Percentiles rank a stretch among this genome's conserved stretches.
phyloP scores from a whole-genome alignment of 2,888 invertebrate genomes.

The Coronaproctus castanopsis region DNA sequence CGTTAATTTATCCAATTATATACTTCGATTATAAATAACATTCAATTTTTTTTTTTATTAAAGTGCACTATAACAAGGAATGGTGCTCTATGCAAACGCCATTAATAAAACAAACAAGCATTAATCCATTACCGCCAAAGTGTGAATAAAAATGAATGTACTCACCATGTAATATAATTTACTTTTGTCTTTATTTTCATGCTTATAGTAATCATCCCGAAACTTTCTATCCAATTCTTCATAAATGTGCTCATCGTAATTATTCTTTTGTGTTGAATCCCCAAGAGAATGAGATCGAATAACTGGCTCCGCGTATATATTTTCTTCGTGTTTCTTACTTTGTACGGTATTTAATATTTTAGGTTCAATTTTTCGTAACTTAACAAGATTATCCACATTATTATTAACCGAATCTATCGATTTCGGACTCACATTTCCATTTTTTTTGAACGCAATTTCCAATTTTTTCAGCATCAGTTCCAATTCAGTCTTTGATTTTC shows the following conservation, averaged over 20 bases:
- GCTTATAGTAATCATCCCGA: not conserved
- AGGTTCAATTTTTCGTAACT: not conserved
- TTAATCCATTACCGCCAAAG: too few relatives aligned
- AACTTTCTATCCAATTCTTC: conserved; percentile 4
- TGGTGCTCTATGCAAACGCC: too few relatives aligned
- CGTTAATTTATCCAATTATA: too few relatives aligned
- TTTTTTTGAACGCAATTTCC: conserved; percentile 20
- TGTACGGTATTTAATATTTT: not conserved
- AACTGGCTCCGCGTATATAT: not conserved
- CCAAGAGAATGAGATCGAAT: not conserved
- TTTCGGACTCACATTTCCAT: conserved; percentile 11
- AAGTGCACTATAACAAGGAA: too few relatives aligned
- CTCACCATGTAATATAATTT: conserved; percentile 11
- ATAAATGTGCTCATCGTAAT: conserved; percentile 8
- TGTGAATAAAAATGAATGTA: conserved; percentile 11
- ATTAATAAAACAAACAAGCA: too few relatives aligned
- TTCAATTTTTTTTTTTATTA: too few relatives aligned
- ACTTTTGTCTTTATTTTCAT: not conserved
- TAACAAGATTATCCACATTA: too few relatives aligned
- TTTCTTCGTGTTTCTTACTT: not conserved
- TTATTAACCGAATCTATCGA: not conserved
- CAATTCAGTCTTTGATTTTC: conserved; percentile 25
- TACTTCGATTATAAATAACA: too few relatives aligned
- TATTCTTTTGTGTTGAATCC: not conserved
- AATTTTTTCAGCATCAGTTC: conserved; percentile 36